These are phyloP conservation scores for Cephus cinctus DNA, from an alignment of 1,140 invertebrate species.

Conservation along the genomic window DNA sequence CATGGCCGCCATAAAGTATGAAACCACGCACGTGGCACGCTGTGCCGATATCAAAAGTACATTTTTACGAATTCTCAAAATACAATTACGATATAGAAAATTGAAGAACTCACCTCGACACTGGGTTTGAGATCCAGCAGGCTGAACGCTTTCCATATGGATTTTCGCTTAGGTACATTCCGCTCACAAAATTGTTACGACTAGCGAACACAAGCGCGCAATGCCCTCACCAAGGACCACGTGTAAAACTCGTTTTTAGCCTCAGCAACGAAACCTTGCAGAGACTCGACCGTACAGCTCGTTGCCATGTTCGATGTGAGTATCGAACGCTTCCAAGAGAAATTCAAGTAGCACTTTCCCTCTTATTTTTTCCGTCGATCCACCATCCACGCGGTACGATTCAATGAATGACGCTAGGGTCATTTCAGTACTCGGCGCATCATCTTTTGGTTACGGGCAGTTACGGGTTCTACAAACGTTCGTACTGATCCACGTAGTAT, in stretches of 20 bases:
- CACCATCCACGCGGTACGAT: background rate
- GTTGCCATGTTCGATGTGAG: background rate
- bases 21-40: too few relatives aligned
- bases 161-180: background rate
- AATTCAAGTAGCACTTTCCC: background rate
- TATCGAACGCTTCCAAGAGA: background rate
- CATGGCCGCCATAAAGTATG: too few relatives aligned
- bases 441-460: conserved; percentile 20
- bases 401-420: conserved; percentile 28
- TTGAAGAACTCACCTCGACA: too few relatives aligned
- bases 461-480: too few relatives aligned
- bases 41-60: too few relatives aligned
- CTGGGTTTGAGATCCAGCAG: too few relatives aligned
- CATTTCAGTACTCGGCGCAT: conserved; percentile 30
- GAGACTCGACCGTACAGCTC: background rate
- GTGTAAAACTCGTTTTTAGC: conserved; percentile 14
- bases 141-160: too few relatives aligned
- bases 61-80: too few relatives aligned
- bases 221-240: conserved; percentile 15
- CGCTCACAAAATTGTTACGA: background rate
- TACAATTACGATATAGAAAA: too few relatives aligned
- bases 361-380: background rate
- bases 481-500: conserved; percentile 26
- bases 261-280: background rate
- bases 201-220: conserved; percentile 20